These are phyloP conservation scores for Pampusana beccarii DNA, from an alignment of 2,113 vertebrate species.

Conservation along the genomic window DNA sequence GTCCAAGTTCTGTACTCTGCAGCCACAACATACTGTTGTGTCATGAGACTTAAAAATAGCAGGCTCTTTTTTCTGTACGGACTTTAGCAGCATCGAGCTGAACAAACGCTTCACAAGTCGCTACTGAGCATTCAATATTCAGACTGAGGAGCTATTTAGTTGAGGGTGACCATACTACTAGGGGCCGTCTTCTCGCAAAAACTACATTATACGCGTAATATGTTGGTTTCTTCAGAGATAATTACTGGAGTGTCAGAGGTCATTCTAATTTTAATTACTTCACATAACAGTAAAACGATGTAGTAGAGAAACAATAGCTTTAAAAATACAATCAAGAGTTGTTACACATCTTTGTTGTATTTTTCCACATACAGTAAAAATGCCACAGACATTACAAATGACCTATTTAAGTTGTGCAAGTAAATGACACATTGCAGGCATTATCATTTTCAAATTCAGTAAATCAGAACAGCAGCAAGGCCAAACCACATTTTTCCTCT, in stretches of 20 bases:
- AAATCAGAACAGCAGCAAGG: slow-evolving; percentile 88
- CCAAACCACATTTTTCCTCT: slow-evolving; percentile 81
- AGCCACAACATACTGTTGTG: neutral
- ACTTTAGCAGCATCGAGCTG: neutral
- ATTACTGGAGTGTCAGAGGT: slow-evolving; percentile 74
- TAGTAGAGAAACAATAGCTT: slow-evolving; percentile 67
- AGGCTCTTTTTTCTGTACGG: neutral
- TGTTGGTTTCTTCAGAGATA: slow-evolving; percentile 58
- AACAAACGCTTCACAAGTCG: slow-evolving; percentile 12
- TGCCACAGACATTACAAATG: slow-evolving; percentile 76
- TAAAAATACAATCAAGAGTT: slow-evolving; percentile 71
- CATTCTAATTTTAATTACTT: slow-evolving; percentile 72
- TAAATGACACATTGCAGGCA: slow-evolving; percentile 76
- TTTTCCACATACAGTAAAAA: slow-evolving; percentile 75
- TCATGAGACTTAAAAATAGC: neutral
- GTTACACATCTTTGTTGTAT: slow-evolving; percentile 68
- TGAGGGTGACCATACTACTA: slow-evolving; percentile 29
- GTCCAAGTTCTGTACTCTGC: neutral
- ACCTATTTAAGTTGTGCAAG: slow-evolving; percentile 77
- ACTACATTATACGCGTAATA: neutral
- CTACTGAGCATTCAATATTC: neutral
- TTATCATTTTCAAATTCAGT: slow-evolving; percentile 78
- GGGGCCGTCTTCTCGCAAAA: slow-evolving; percentile 9
- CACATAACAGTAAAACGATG: slow-evolving; percentile 66
- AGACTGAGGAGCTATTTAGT: neutral